Evolutionary conservation across 1,140 invertebrate species (phyloP), one percentile per base, ranked within the genome.

Genomic region (Phymastichus coffea): DNA sequence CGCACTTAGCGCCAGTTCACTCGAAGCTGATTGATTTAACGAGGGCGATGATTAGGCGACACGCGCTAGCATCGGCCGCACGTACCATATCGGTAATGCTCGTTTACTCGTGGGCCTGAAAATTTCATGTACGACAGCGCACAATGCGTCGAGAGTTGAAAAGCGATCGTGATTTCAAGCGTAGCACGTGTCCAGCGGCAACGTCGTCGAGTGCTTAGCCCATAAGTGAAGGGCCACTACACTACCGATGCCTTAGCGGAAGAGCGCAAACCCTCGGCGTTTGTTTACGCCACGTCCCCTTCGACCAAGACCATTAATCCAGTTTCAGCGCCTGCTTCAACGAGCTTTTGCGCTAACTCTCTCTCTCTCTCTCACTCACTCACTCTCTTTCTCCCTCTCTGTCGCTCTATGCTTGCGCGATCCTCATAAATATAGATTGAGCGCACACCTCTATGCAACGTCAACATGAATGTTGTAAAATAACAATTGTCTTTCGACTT

Each of bases 151-250:
- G n/a, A n/a, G n/a, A n/a, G n/a, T n/a, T n/a, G n/a, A n/a, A n/a
- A n/a, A n/a, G n/a, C n/a, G n/a, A n/a, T n/a, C n/a, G n/a, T n/a
- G n/a, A n/a, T n/a, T n/a, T n/a, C n/a, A n/a, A 76, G 70, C 65
- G 67, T 71, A 51, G 72, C 77, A 79, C 77, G 77, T 79, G 77
- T 67, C 70, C 55, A 62, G 57, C 66, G 66, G 53, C 63, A 64
- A 51, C 58, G 67, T 75, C 68, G 67, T 74, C 71, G 75, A 75
- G 38, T 73, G 68, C 26, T 47, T 0, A n/a, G 4, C 15, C n/a
- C 4, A 60, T 71, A 73, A 72, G 66, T 57, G 66, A 69, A 70
- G 66, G 61, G 66, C 37, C 63, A 64, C 67, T 72, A n/a, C n/a
- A n/a, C n/a, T n/a, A n/a, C n/a, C 65, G 61, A 70, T 64, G 57